Evolutionary conservation across 2,113 vertebrate species (phyloP).

Genomic region (Gobius niger): DNA sequence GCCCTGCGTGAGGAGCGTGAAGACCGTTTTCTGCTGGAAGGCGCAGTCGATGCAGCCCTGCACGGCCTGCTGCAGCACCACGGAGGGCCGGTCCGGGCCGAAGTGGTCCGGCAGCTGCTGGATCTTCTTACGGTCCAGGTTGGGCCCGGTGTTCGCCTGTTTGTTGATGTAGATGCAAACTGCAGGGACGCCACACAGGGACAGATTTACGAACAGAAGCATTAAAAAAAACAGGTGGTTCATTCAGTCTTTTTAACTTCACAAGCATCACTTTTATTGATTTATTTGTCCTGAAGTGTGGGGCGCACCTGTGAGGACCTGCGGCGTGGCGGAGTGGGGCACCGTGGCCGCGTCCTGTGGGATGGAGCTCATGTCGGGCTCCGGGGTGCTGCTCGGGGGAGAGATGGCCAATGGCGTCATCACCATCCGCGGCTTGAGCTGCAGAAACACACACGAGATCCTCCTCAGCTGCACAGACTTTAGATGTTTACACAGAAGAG

Average conservation of each 20-base stretch:
- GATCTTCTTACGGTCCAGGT: conserved; percentile 91
- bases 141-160: conserved; percentile 86
- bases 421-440: conserved; percentile 90
- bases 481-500: conserved; percentile 10
- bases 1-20: conserved; percentile 92
- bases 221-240: not conserved
- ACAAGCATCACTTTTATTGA: too few species aligned
- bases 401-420: conserved; percentile 92
- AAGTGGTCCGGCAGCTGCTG: conserved; percentile 93
- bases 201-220: not conserved
- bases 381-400: conserved; percentile 88
- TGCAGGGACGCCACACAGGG: conserved; percentile 47
- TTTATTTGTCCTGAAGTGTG: too few species aligned
- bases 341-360: conserved; percentile 92
- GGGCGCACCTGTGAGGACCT: conserved; percentile 64
- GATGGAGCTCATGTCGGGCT: conserved; percentile 91
- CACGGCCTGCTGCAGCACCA: conserved; percentile 91
- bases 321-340: conserved; percentile 83
- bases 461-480: conserved; percentile 8
- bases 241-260: not conserved
- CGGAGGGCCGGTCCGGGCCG: conserved; percentile 85
- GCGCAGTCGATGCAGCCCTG: conserved; percentile 97
- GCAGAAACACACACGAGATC: conserved; percentile 54
- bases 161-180: conserved; percentile 98
- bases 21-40: conserved; percentile 91